Base-by-base conservation (phyloP, 2,888 invertebrate genomes). In the Cenopis cana region DNA sequence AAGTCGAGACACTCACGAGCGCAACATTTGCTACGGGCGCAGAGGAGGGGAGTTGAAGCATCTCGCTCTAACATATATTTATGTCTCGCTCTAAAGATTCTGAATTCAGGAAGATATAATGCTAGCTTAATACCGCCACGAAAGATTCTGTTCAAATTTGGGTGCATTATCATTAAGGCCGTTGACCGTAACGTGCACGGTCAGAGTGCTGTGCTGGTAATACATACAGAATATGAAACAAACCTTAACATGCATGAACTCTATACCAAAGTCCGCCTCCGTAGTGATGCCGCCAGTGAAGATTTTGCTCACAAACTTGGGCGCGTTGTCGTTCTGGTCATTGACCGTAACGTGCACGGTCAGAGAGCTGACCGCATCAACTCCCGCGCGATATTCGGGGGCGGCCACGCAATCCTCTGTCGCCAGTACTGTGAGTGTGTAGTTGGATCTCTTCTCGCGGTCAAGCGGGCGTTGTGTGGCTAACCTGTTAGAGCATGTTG, bases 231-330 rank as follows among this genome's bases (percentile, higher is more conserved):
- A 29, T 20, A 24, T 24, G 14, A 29, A 29, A 54, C 54, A 46
- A 46, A 96, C 97, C 94, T 97, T 96, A 0, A 98, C 94, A 75
- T 95, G 94, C 97, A 98, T 97, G 82, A 98, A 97, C 79, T 96
- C 96, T 0, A 96, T 96, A 0, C 98, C 98, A 85, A 98, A 98
- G 85, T 98, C 97, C 0, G 98, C 97, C 75, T 97, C 98, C 0
- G 98, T 98, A 14, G 98, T 98, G 1, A 99, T 97, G 0, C 99
- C 99, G 0, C 98, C 98, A 0, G 98, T 98, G 83, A 99, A 98
- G 73, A 98, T 95, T 76, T 95, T 95, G 73, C 95, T 96, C 3
- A 95, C 90, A 83, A 99, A 99, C 80, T 94, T 94, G 0, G 99
- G 99, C 0, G 97, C 94, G 87, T 99, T 98, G 82, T 99, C 99